Evolutionary conservation across 2,888 invertebrate species (phyloP), one percentile per base, ranked within the genome.

Genomic region (Geotrupes spiniger): DNA sequence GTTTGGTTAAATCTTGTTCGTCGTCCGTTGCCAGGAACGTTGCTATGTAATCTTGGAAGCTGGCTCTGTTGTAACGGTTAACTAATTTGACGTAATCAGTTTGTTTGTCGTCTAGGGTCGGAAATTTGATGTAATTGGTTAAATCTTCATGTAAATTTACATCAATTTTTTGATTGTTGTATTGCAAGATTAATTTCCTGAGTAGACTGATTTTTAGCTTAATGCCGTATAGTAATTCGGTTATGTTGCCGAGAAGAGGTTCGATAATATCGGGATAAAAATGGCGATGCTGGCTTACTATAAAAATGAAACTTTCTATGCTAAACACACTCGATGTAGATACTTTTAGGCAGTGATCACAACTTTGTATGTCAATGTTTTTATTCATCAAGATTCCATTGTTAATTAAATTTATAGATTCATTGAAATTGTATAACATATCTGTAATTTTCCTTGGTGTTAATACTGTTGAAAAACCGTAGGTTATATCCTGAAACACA

Each of bases 221-320:
- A 14, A 85, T 72, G 1, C 87, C 86, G 54, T 81, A 82, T 1
- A 79, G 72, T 49, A 89, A 77, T 72, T 87, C 84, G 1, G 82
- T 77, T 4, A 89, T 66, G 0, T 86, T 84, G 45, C 80, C 76
- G 39, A 86, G 75, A 11, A 92, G 72, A 0, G 92, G 90, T 50
- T 82, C 78, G 0, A 86, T 78, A 42, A 94, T 75, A 67, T 94
- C 94, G 0, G 87, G 86, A 65, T 90, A 92, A n/a, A 82, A 81
- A 2, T 80, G 74, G 0, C 78, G 73, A 64, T 82, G 87, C 2
- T 63, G 69, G 15, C 82, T 76, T 16, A 85, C 65, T 61, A 78
- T 78, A 39, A 75, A 75, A 31, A 77, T 74, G 63, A 84, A 83
- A 26, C 74, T 76, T 44, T 76, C 73, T 21, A 54, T 61, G 31